Evolutionary conservation across 2,797 vertebrate genomes (phyloP), one percentile per base, ranked within the genome.

Genomic region (Eulemur coronatus): DNA sequence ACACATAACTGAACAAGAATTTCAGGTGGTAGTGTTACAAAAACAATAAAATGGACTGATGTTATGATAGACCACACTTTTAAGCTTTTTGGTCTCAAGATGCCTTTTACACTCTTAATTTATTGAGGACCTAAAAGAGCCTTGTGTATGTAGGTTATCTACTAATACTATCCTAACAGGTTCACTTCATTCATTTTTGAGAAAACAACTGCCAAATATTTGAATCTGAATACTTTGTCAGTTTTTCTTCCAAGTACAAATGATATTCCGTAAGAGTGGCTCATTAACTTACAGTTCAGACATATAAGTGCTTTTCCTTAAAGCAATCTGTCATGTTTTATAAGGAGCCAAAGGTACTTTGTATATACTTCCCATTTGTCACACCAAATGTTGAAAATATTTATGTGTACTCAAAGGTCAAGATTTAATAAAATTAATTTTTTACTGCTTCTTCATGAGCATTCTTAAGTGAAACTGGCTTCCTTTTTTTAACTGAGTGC

Each of bases 141-240:
- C 76, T 73, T 1, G 28, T 82, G 8, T 11, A 63, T 13, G 6
- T 89, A 26, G 6, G 8, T 35, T 55, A 18, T 70, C 38, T 69
- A 26, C 76, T 59, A 3, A 41, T 41, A 75, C 33, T 69, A 57
- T 20, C 10, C 61, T 17, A 50, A 30, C 89, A 63, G 28, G 14
- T 78, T 78, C 24, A 67, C n/a, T 92, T 84, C 9, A 55, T 79
- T 88, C 59, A 73, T 73, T 96, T 89, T 92, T 38, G 55, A 89
- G 57, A 72, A 81, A 89, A 92, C 73, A 46, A 15, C 65, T 92
- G 72, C 78, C 50, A 57, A 17, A 43, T 78, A 48, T 48, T 67
- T 33, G 63, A 35, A n/a, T 59, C 46, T 84, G 55, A 88, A 63
- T 91, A 80, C 67, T 93, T 57, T 81, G 41, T 94, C 46, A 70